Conservation (phyloP, 2,113 vertebrate species). For the Pelusios castaneus region DNA sequence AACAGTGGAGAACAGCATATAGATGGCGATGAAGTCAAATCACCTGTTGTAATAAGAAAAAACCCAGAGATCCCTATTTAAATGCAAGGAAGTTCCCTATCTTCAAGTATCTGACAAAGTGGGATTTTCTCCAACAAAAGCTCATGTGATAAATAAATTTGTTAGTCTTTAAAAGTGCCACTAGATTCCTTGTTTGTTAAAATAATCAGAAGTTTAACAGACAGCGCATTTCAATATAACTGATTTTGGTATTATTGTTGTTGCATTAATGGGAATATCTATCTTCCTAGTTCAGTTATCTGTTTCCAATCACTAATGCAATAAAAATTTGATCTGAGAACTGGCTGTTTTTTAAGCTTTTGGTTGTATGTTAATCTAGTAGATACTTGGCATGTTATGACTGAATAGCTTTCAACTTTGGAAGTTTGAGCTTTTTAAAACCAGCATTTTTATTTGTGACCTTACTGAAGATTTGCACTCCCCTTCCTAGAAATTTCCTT, state of each 20-base stretch:
- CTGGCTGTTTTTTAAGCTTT: not conserved
- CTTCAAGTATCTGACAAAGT: too few species aligned
- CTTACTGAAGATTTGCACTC: accelerated
- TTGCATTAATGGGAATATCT: not conserved
- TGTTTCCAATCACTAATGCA: not conserved
- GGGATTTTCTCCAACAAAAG: too few species aligned
- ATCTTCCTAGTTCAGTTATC: not conserved
- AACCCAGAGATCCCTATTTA: too few species aligned
- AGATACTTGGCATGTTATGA: not conserved
- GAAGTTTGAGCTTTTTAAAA: not conserved
- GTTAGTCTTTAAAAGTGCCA: too few species aligned
- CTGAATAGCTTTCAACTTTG: not conserved
- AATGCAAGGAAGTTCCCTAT: too few species aligned
- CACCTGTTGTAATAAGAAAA: too few species aligned
- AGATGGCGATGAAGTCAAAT: too few species aligned
- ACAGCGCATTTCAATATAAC: not conserved
- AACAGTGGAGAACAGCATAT: too few species aligned
- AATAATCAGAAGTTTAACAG: not conserved
- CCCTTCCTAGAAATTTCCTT: not conserved
- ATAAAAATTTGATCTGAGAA: accelerated
- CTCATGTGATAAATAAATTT: too few species aligned
- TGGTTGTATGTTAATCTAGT: not conserved
- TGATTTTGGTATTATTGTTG: not conserved
- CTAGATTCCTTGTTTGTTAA: too few species aligned
- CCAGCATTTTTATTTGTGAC: not conserved